phyloP scores from a whole-genome alignment of 2,797 vertebrate genomes.

The Enteromius paludinosus region DNA sequence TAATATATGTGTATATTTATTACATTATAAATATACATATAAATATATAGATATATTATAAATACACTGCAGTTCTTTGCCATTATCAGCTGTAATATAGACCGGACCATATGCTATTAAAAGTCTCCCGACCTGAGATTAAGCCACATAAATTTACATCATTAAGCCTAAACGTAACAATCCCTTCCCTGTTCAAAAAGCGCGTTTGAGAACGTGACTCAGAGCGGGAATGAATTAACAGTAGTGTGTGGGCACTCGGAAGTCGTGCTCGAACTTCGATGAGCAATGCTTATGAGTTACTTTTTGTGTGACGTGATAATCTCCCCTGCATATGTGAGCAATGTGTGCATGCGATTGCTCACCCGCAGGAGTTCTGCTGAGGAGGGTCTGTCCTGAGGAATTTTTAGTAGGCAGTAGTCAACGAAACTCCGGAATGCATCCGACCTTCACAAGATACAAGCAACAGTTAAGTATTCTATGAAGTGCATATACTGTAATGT shows the following conservation, averaged over 20 bases:
- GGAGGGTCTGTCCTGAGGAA: conserved; percentile 98
- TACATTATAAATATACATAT: too few relatives aligned
- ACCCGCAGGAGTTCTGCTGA: conserved; percentile 94
- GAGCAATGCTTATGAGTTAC: conserved; percentile 33
- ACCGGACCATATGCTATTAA: neutral
- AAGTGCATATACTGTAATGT: too few relatives aligned
- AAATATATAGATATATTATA: too few relatives aligned
- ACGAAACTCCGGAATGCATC: conserved; percentile 96
- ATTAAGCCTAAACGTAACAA: neutral
- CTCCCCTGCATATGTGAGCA: conserved; percentile 18
- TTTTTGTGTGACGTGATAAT: conserved; percentile 48
- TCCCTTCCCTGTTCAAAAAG: neutral
- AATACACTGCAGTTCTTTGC: neutral
- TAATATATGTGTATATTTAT: too few relatives aligned
- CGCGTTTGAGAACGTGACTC: conserved; percentile 5
- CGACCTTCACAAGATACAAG: conserved; percentile 80
- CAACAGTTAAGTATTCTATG: conserved; percentile 2
- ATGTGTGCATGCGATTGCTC: conserved; percentile 71
- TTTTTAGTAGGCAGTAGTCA: conserved; percentile 99
- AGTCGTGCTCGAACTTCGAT: neutral
- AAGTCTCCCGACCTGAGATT: neutral
- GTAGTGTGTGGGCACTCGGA: conserved; percentile 17
- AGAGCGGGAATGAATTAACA: conserved; percentile 11
- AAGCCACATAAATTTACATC: neutral
- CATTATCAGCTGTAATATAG: neutral